Evolutionary conservation across 2,888 invertebrate species (phyloP).

Genomic region (Vesta saturnalis): DNA sequence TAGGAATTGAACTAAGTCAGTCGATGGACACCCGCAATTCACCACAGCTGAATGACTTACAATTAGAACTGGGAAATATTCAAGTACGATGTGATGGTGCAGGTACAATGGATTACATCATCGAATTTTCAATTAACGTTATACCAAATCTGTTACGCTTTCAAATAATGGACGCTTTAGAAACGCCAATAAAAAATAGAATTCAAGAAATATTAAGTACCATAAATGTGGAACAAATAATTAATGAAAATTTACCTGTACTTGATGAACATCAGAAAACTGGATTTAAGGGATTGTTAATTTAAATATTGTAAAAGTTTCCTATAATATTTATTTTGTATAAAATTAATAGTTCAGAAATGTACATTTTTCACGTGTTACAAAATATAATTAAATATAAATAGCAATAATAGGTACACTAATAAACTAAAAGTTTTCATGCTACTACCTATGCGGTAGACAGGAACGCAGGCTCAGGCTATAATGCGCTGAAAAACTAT

Average conservation of each 20-base stretch:
- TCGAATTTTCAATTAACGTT: slow-evolving; percentile 84
- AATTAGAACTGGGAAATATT: slow-evolving; percentile 85
- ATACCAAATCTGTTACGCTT: slow-evolving; percentile 86
- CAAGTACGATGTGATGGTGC: slow-evolving; percentile 86
- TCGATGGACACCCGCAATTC: slow-evolving; percentile 79
- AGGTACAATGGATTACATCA: slow-evolving; percentile 84
- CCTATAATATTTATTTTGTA: slow-evolving; percentile 52
- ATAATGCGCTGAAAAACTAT: slow-evolving; percentile 44
- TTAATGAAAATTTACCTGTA: slow-evolving; percentile 75
- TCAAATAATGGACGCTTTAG: slow-evolving; percentile 87
- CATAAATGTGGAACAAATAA: slow-evolving; percentile 77
- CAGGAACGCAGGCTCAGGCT: slow-evolving; percentile 59
- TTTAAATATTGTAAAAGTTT: slow-evolving; percentile 25
- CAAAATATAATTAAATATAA: slow-evolving; percentile 63
- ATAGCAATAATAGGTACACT: slow-evolving; percentile 59
- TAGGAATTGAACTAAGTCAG: slow-evolving; percentile 76
- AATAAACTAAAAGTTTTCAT: slow-evolving; percentile 43
- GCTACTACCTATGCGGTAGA: slow-evolving; percentile 40
- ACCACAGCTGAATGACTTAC: slow-evolving; percentile 76
- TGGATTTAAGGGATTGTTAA: slow-evolving; percentile 55
- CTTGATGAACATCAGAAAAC: slow-evolving; percentile 69
- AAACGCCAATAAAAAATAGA: slow-evolving; percentile 78
- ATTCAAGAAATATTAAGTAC: slow-evolving; percentile 79
- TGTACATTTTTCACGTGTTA: slow-evolving; percentile 62
- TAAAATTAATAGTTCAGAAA: slow-evolving; percentile 60